Conservation (phyloP, 2,797 vertebrate species). For the Columba guinea region DNA sequence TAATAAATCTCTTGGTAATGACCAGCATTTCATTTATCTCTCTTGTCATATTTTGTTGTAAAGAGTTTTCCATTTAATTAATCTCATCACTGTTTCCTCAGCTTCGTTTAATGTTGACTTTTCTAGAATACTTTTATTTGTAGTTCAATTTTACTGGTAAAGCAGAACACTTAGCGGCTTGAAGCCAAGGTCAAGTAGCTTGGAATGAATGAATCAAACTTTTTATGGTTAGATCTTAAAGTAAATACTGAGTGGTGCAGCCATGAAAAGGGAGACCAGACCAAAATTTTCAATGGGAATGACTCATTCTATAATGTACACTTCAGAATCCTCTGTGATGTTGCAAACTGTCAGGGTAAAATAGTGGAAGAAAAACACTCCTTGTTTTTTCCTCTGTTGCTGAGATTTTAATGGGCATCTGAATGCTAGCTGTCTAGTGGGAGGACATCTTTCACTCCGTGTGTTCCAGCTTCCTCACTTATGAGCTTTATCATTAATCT, state of each 20-base stretch:
- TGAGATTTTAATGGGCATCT: slow-evolving; percentile 46
- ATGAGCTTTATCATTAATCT: slow-evolving; percentile 25
- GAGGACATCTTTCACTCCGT: slow-evolving; percentile 44
- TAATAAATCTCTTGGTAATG: neutral
- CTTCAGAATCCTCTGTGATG: slow-evolving; percentile 28
- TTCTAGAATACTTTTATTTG: neutral
- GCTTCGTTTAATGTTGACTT: neutral
- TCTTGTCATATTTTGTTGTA: neutral
- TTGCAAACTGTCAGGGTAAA: slow-evolving; percentile 5
- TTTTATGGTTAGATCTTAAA: slow-evolving; percentile 26
- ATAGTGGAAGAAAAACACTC: neutral
- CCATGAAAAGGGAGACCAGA: slow-evolving; percentile 9
- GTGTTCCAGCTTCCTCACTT: slow-evolving; percentile 20
- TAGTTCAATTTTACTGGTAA: neutral
- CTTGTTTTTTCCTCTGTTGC: slow-evolving; percentile 18
- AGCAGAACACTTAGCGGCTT: neutral
- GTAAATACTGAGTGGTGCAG: slow-evolving; percentile 36
- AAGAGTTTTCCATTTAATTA: slow-evolving; percentile 15
- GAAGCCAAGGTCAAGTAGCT: neutral
- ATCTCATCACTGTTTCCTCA: neutral
- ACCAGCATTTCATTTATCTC: neutral
- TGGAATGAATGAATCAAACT: slow-evolving; percentile 18
- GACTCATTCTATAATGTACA: slow-evolving; percentile 44
- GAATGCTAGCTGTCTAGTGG: slow-evolving; percentile 32
- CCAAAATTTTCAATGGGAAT: slow-evolving; percentile 42